These are phyloP conservation scores for Parauchenoglanis ngamensis DNA, from an alignment of 2,797 vertebrate species.

Conservation along the genomic window DNA sequence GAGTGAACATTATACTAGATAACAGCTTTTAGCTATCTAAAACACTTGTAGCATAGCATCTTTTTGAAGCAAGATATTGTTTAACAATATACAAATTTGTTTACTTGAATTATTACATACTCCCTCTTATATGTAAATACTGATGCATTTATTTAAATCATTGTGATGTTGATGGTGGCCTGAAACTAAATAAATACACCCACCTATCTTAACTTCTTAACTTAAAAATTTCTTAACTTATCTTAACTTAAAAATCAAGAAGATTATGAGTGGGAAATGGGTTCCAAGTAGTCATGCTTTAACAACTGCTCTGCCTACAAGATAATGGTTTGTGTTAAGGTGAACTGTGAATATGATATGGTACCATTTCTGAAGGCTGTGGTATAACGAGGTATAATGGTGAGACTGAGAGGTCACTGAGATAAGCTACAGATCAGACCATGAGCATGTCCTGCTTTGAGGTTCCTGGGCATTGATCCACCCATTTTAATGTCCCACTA, in stretches of 20 bases:
- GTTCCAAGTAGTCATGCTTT: background rate
- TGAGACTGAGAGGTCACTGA: background rate
- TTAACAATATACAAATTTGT: background rate
- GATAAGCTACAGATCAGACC: background rate
- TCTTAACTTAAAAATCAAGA: background rate
- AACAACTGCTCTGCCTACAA: background rate
- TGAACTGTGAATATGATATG: background rate
- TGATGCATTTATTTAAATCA: background rate
- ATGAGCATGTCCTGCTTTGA: background rate
- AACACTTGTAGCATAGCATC: background rate
- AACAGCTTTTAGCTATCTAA: background rate
- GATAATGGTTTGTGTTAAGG: background rate
- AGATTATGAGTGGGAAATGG: background rate
- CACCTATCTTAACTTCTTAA: background rate
- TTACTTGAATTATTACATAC: background rate
- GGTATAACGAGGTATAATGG: background rate
- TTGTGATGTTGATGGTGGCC: background rate
- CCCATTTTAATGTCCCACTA: background rate
- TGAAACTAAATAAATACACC: background rate
- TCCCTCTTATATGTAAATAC: background rate
- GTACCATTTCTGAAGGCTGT: background rate
- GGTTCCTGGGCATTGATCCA: background rate
- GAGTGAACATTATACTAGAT: background rate
- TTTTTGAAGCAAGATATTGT: background rate
- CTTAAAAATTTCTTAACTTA: background rate